Conservation (phyloP, 2,888 invertebrate genomes). For the Acanthopleura granulata region DNA sequence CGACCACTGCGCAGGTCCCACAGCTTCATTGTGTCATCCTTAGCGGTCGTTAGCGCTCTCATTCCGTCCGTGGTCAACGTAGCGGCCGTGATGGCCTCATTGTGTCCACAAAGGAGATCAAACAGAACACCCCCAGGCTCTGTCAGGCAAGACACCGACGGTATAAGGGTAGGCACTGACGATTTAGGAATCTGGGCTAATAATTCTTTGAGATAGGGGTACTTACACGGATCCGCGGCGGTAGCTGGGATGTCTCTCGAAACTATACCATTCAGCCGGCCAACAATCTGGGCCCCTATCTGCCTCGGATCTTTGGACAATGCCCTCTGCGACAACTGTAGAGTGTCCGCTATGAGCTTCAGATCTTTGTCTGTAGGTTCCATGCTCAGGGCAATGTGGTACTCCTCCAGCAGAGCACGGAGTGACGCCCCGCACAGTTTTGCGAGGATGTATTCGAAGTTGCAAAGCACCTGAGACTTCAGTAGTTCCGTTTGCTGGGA, state of each 20-base stretch:
- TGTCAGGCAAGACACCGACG: constrained; percentile 61
- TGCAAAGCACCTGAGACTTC: constrained; percentile 79
- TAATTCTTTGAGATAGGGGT: constrained; percentile 56
- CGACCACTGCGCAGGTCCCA: constrained; percentile 64
- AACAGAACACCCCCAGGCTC: constrained; percentile 64
- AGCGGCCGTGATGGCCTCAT: constrained; percentile 61
- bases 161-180: constrained; percentile 58
- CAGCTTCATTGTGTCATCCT: constrained; percentile 63
- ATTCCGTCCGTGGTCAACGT: constrained; percentile 58
- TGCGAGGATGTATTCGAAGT: constrained; percentile 83
- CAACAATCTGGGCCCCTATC: constrained; percentile 80
- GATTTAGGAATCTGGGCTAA: constrained; percentile 50
- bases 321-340: constrained; percentile 80
- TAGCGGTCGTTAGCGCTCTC: constrained; percentile 58
- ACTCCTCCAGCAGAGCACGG: constrained; percentile 83
- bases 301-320: constrained; percentile 86
- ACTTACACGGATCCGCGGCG: constrained; percentile 60
- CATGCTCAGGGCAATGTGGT: constrained; percentile 72
- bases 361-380: constrained; percentile 62
- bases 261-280: constrained; percentile 67
- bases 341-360: constrained; percentile 77
- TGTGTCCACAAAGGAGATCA: constrained; percentile 63
- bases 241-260: constrained; percentile 56
- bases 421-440: constrained; percentile 85
- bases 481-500: constrained; percentile 72